Evolutionary conservation across 1,140 invertebrate species (phyloP).

Genomic region (Caenorhabditis briggsae): DNA sequence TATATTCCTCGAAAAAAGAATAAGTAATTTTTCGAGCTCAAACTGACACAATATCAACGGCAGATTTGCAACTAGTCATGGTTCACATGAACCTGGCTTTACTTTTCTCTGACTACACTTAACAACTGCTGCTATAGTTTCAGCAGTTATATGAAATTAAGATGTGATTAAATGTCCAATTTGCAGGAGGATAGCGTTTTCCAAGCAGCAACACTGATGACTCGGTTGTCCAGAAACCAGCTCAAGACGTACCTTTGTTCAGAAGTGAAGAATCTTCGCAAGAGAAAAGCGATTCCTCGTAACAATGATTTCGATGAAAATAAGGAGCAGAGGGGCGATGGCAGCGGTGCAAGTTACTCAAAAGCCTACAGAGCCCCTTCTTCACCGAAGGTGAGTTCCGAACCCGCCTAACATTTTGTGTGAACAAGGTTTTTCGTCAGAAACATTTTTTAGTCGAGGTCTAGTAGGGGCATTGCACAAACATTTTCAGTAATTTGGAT

Average conservation of each 20-base stretch:
- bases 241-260: slow-evolving; percentile 26
- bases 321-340: slow-evolving; percentile 8
- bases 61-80: slow-evolving; percentile 4
- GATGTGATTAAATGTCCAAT: not conserved
- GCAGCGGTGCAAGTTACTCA: not conserved
- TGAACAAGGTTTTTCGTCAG: not conserved
- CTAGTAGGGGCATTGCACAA: no score
- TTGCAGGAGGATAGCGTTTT: slow-evolving; percentile 37
- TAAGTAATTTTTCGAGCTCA: not conserved
- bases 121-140: no score
- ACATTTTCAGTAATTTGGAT: no score
- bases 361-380: slow-evolving; percentile 19
- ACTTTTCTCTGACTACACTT: slow-evolving; percentile 25
- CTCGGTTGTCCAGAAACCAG: slow-evolving; percentile 37
- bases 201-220: slow-evolving; percentile 26
- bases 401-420: no score
- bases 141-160: no score
- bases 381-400: slow-evolving; percentile 17
- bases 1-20: not conserved
- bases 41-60: not conserved
- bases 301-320: slow-evolving; percentile 21
- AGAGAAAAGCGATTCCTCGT: not conserved
- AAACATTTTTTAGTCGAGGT: not conserved
- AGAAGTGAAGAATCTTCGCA: slow-evolving; percentile 52
- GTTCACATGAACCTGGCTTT: not conserved